Evolutionary conservation across 2,113 vertebrate genomes (phyloP).

Genomic region (Rhynchopsitta pachyrhyncha): DNA sequence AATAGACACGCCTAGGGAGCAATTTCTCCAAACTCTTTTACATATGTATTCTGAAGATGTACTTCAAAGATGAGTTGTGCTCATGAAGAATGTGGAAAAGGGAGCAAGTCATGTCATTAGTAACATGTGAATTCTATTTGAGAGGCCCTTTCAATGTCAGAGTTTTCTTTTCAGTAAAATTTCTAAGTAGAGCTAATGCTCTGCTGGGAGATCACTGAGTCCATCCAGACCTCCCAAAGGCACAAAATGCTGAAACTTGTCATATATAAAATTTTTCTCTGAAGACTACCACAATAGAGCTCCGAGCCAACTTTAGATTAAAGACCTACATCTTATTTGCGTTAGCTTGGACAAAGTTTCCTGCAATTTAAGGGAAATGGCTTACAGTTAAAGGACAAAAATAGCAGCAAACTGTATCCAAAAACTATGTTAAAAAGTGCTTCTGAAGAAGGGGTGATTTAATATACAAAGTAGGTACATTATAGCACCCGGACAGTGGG

Average conservation of each 20-base stretch:
- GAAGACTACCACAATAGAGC: neutral
- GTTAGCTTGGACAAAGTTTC: neutral
- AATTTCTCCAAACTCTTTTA: neutral
- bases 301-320: neutral
- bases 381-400: neutral
- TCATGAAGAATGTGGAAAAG: neutral
- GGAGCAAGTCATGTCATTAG: neutral
- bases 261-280: neutral
- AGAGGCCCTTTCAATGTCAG: neutral
- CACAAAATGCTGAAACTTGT: neutral
- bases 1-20: neutral
- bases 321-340: neutral
- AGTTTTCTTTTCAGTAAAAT: neutral
- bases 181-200: neutral
- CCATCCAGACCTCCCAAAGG: neutral
- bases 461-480: neutral
- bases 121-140: neutral
- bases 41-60: neutral
- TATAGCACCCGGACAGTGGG: neutral
- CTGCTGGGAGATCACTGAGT: neutral
- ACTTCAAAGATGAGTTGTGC: neutral
- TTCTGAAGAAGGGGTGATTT: neutral
- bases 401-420: neutral
- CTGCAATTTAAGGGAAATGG: neutral
- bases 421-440: neutral